Evolutionary conservation across 64 coral and sea anemone species (phyloP), one percentile per base, ranked within the genome.

Genomic region (Astreopora myriophthalma): DNA sequence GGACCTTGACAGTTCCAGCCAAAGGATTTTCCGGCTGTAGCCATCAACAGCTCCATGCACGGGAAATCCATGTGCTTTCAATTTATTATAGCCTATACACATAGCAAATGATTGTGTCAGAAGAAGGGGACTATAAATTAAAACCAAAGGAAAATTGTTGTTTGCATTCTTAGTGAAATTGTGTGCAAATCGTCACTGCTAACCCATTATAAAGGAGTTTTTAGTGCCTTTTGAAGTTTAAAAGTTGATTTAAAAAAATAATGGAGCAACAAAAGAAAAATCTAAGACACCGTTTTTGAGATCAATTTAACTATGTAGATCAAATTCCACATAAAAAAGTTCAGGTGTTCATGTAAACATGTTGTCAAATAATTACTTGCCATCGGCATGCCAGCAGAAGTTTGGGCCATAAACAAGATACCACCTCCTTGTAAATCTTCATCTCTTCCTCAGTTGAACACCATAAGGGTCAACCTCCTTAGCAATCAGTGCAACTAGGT

Each of bases 41-140:
- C 79, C 79, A 82, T 62, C 46, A 13, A 82, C 62, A 19, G 48
- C 46, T 1, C 79, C 79, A 82, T 82, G 79, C 30, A 82, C 35
- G 14, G 52, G 48, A 64, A 82, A 82, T 27, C 49, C 79, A 61
- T 61, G 62, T 12, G 79, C 49, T 16, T 61, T 82, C 1, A 82
- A 34, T 20, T 82, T 82, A 10, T 82, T 25, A 82, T 82, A 82
- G 0, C 79, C 79, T 82, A 11, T n/a, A n/a, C 23, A 60, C 32
- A 80, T 49, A 29, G 34, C 46, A 38, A 25, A n/a, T n/a, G n/a
- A n/a, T n/a, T n/a, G n/a, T n/a, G n/a, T n/a, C n/a, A n/a, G n/a
- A n/a, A n/a, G n/a, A n/a, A n/a, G n/a, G n/a, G n/a, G n/a, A n/a
- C n/a, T n/a, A n/a, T n/a, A n/a, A n/a, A n/a, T n/a, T n/a, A n/a